Percentiles rank a stretch among this genome's conserved stretches.
phyloP scores from a whole-genome alignment of 2,888 invertebrate genomes.

The Eristalinus aeneus region DNA sequence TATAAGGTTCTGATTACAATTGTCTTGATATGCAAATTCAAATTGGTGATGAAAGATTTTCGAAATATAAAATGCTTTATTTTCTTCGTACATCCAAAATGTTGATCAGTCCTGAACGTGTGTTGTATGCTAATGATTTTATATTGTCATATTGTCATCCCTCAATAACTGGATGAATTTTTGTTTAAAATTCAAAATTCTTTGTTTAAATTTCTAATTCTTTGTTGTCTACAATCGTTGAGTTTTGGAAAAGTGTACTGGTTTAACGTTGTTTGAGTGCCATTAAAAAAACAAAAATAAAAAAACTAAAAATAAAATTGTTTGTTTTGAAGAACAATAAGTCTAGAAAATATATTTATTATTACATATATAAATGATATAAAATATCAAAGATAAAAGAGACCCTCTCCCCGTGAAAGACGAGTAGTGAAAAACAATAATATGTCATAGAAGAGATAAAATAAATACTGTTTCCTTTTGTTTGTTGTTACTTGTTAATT shows the following conservation, averaged over 20 bases:
- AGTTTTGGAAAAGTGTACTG: constrained; percentile 11
- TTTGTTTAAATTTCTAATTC: background rate
- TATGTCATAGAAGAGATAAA: constrained; percentile 43
- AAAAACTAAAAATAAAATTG: constrained; percentile 33
- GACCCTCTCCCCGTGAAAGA: constrained; percentile 38
- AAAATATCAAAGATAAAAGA: constrained; percentile 8
- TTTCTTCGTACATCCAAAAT: too few species aligned
- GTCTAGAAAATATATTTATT: constrained; percentile 55
- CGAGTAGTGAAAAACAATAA: constrained; percentile 64
- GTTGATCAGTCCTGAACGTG: too few species aligned
- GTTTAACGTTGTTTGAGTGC: constrained; percentile 70
- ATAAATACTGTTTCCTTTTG: constrained; percentile 49
- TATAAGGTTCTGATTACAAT: too few species aligned
- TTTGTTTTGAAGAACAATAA: constrained; percentile 61
- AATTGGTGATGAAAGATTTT: too few species aligned
- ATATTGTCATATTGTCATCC: too few species aligned
- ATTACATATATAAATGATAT: constrained; percentile 38
- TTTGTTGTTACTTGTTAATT: constrained; percentile 69
- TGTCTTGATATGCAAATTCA: too few species aligned
- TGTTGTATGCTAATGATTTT: too few species aligned
- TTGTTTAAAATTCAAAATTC: too few species aligned
- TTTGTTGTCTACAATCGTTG: background rate
- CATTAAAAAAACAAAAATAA: constrained; percentile 34
- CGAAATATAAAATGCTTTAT: too few species aligned
- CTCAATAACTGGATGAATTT: too few species aligned